These are phyloP conservation scores for Athalia rosae DNA, from an alignment of 2,888 invertebrate species.

Conservation along the genomic window DNA sequence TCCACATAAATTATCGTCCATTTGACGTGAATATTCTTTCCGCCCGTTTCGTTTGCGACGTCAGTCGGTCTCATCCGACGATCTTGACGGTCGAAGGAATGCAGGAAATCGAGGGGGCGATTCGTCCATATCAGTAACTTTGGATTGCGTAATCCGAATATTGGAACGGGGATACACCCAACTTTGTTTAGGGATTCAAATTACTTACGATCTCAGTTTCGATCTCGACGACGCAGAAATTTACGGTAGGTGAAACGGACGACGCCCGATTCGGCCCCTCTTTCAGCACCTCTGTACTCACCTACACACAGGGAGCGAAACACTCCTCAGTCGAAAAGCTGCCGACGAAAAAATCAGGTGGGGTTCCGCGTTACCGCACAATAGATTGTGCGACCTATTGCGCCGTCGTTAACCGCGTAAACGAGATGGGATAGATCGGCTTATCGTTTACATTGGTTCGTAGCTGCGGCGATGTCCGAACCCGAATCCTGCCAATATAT, in stretches of 20 bases:
- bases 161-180: not conserved
- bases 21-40: not conserved
- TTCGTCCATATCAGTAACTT: not conserved
- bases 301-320: too few relatives aligned
- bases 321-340: too few relatives aligned
- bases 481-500: conserved; percentile 16
- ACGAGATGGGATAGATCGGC: not conserved
- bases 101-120: not conserved
- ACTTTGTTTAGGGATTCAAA: not conserved
- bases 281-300: too few relatives aligned
- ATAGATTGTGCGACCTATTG: too few relatives aligned
- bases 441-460: too few relatives aligned
- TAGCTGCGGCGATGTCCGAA: too few relatives aligned
- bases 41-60: not conserved
- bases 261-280: too few relatives aligned
- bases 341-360: conserved; percentile 2
- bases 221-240: not conserved
- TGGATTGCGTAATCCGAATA: too few relatives aligned
- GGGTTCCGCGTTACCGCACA: conserved; percentile 18
- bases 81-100: not conserved
- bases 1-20: not conserved
- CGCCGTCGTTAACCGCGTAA: not conserved
- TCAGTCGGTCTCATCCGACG: not conserved
- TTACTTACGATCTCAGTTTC: conserved; percentile 15
- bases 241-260: too few relatives aligned